Conservation (phyloP, 2,888 invertebrate species). For the Tetropium fuscum region DNA sequence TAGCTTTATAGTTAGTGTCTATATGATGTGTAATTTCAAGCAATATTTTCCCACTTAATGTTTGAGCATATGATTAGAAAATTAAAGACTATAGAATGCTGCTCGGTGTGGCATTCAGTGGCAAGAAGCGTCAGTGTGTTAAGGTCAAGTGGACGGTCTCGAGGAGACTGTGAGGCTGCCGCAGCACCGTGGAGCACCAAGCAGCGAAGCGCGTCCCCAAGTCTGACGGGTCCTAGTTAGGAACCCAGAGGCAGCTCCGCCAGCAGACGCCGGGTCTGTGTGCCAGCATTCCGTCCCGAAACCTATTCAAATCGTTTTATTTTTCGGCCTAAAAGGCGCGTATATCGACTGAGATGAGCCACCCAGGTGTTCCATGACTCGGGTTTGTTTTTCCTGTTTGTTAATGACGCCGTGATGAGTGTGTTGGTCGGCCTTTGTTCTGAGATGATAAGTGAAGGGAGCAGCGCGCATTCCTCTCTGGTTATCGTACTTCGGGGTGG, state of each 20-base stretch:
- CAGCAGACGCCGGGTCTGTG: constrained; percentile 63
- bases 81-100: no score
- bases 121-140: no score
- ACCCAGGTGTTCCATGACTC: constrained; percentile 63
- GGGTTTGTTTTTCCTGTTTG: constrained; percentile 66
- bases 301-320: constrained; percentile 7
- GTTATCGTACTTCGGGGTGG: constrained; percentile 62
- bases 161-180: constrained; percentile 13
- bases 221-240: constrained; percentile 35
- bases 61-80: no score
- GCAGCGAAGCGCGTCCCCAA: constrained; percentile 31
- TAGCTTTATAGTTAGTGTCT: no score
- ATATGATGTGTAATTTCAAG: no score
- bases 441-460: constrained; percentile 46
- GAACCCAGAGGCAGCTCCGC: constrained; percentile 27
- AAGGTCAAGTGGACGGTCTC: not conserved
- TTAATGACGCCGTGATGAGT: constrained; percentile 66
- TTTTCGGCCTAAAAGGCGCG: not conserved
- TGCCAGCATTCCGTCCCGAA: constrained; percentile 59
- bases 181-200: not conserved
- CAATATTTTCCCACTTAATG: no score
- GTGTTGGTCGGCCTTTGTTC: constrained; percentile 57
- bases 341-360: constrained; percentile 51
- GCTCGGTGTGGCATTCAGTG: no score
- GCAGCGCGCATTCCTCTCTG: constrained; percentile 52